A percentile compares a stretch with the other conserved stretches of the same genome.
phyloP scores from a whole-genome alignment of 2,113 vertebrate species.

The Oncorhynchus kisutch region DNA sequence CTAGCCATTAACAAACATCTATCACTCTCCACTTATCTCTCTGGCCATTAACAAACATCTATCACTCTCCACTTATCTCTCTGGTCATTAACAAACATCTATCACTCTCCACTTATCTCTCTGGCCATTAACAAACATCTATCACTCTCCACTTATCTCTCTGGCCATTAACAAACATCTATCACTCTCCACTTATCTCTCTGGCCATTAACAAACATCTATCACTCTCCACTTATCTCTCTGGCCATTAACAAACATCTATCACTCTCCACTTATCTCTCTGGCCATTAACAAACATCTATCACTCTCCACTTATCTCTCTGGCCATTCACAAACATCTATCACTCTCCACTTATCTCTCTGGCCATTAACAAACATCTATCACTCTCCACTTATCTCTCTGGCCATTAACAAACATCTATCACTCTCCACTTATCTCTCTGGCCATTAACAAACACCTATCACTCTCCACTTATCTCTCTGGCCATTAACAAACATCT shows the following conservation, averaged over 20 bases:
- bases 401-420: neutral
- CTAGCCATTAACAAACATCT: neutral
- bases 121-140: neutral
- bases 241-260: neutral
- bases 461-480: no score
- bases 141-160: no score
- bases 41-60: neutral
- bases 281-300: neutral
- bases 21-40: neutral
- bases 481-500: neutral
- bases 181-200: neutral
- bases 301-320: no score
- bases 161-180: neutral
- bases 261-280: neutral
- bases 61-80: no score
- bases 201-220: neutral
- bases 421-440: neutral
- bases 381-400: no score
- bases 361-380: neutral
- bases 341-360: neutral
- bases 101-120: neutral
- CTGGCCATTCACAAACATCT: neutral
- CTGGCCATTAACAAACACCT: neutral
- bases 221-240: no score
- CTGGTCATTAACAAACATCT: neutral